phyloP scores from a whole-genome alignment of 2,888 invertebrate species.

The Gari tellinella region DNA sequence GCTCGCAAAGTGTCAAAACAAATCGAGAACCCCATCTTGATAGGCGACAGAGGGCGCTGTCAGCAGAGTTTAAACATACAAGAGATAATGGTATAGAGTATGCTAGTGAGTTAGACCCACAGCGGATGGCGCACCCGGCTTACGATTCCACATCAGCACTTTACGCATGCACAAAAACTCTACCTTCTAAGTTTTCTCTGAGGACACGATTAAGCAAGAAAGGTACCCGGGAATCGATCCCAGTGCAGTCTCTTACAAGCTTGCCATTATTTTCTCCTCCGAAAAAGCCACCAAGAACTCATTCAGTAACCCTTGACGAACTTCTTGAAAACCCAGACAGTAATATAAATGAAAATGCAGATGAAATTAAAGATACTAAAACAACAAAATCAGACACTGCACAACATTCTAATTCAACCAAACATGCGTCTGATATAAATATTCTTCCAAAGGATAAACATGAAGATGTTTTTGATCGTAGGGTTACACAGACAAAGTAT shows the following conservation, averaged over 20 bases:
- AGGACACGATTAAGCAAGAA: slow-evolving; percentile 42
- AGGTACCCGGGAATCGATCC: slow-evolving; percentile 46
- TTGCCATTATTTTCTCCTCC: slow-evolving; percentile 52
- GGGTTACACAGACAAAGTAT: no score
- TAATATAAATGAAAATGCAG: neutral
- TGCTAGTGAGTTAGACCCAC: neutral
- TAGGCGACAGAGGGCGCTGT: slow-evolving; percentile 45
- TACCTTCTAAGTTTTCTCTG: slow-evolving; percentile 57
- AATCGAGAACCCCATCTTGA: slow-evolving; percentile 33
- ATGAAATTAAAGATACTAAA: neutral
- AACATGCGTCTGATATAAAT: neutral
- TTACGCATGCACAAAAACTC: slow-evolving; percentile 35
- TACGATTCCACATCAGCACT: slow-evolving; percentile 37
- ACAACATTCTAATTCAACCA: neutral
- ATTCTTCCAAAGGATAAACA: no score
- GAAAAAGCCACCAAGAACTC: slow-evolving; percentile 63
- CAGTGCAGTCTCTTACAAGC: slow-evolving; percentile 46
- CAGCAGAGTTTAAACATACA: slow-evolving; percentile 42
- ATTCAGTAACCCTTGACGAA: slow-evolving; percentile 41
- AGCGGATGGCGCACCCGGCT: slow-evolving; percentile 15
- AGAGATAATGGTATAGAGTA: slow-evolving; percentile 28
- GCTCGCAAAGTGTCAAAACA: slow-evolving; percentile 33
- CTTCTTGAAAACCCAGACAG: slow-evolving; percentile 27
- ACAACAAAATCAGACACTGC: neutral
- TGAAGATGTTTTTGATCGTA: no score